Base-by-base conservation (phyloP, 1,140 invertebrate species). In the Drosophila elegans region DNA sequence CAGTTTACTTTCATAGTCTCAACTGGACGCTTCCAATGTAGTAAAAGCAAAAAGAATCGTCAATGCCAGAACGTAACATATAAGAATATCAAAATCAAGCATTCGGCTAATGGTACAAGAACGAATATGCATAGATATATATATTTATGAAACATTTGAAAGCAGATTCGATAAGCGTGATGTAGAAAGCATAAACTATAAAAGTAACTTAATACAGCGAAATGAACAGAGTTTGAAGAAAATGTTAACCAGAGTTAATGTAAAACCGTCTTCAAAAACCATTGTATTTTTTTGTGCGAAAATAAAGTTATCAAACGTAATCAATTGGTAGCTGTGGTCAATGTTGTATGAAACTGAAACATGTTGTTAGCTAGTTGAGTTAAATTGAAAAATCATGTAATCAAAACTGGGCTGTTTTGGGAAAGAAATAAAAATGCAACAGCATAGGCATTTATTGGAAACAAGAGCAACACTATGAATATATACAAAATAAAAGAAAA, bases 181-280 rank as follows among this genome's bases (percentile, higher is more conserved):
- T 82, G 61, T 54, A 39, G 53, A 51, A 67, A 80, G 68, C 54
- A 78, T 66, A 76, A 88, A 89, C 84, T 89, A 89, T 89, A 89
- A 89, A 74, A 57, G 80, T 84, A 89, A 89, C 78, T 80, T 84
- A 79, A 89, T 86, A 89, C 84, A 89, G 84, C 84, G 84, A 89
- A 88, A 84, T 57, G 71, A 76, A 80, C 63, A 76, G 66, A 83
- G 68, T 71, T 71, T 66, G 56, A 49, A 72, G 38, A 46, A 64
- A 78, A 67, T 79, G 59, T 83, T 61, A 71, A 57, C 62, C 39
- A 69, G 62, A 64, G 57, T 73, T 61, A 86, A 82, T 73, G 76
- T 74, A 25, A 88, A 88, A 68, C 80, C 84, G 84, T 80, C 84
- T 83, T 74, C 75, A 85, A 76, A 62, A 83, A 55, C 55, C 21